Percentiles rank a stretch among this genome's conserved stretches.
These are phyloP conservation scores for Lepus americanus DNA, from an alignment of 2,113 vertebrate genomes.

Conservation along the genomic window DNA sequence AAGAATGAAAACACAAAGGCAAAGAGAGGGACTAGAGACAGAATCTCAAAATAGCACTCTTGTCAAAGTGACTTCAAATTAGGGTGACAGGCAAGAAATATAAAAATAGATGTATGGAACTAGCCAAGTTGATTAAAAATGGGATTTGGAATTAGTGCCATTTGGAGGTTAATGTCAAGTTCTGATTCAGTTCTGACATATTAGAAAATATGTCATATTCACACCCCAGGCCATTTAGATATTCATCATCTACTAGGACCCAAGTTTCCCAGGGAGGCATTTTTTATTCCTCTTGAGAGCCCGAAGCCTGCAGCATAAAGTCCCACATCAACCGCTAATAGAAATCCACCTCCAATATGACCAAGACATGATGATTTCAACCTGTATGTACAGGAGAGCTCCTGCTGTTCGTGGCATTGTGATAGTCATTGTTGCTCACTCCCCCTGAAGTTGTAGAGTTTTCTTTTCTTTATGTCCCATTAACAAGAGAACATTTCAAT, in stretches of 20 bases:
- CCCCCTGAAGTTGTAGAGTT: slow-evolving; percentile 67
- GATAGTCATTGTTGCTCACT: slow-evolving; percentile 69
- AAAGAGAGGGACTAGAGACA: neutral
- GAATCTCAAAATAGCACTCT: slow-evolving; percentile 66
- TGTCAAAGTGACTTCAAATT: slow-evolving; percentile 68
- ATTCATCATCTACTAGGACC: slow-evolving; percentile 43
- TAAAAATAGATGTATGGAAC: slow-evolving; percentile 70
- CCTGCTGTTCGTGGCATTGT: slow-evolving; percentile 76
- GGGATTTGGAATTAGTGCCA: neutral
- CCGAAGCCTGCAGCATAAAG: slow-evolving; percentile 54
- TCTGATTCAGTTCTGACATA: slow-evolving; percentile 55
- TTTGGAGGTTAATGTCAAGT: slow-evolving; percentile 65
- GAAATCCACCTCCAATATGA: slow-evolving; percentile 75
- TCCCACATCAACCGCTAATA: slow-evolving; percentile 62
- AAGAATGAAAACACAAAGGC: slow-evolving; percentile 13
- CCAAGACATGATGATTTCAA: slow-evolving; percentile 75
- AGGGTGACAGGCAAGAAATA: slow-evolving; percentile 53
- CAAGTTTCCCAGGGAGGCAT: slow-evolving; percentile 42
- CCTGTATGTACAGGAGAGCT: neutral
- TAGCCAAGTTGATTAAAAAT: slow-evolving; percentile 65
- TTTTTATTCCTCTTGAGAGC: slow-evolving; percentile 64
- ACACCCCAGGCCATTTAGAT: slow-evolving; percentile 41
- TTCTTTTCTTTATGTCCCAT: slow-evolving; percentile 64
- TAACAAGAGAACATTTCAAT: slow-evolving; percentile 84
- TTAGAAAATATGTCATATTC: slow-evolving; percentile 59